phyloP scores from a whole-genome alignment of 64 coral and sea anemone species.

The Dendronephthya gigantea region DNA sequence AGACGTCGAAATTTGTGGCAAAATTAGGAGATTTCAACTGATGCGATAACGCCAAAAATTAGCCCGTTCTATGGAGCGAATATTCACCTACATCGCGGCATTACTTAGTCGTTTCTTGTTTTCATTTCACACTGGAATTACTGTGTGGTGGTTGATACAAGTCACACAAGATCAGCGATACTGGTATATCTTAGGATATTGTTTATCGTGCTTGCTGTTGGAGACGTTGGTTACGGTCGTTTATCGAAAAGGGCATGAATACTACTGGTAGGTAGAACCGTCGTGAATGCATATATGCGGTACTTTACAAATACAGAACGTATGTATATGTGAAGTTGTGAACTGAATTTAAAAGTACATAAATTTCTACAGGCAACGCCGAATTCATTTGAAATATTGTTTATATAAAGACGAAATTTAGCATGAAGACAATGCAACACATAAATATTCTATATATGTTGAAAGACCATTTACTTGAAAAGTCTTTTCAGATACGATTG shows the following conservation, averaged over 20 bases:
- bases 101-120: slow-evolving; percentile 75
- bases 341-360: too few species aligned
- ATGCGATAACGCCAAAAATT: neutral
- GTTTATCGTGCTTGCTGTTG: slow-evolving; percentile 42
- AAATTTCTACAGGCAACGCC: too few species aligned
- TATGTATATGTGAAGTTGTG: too few species aligned
- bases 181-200: slow-evolving; percentile 59
- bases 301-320: too few species aligned
- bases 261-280: slow-evolving; percentile 72
- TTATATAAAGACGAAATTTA: too few species aligned
- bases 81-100: slow-evolving; percentile 86
- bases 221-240: slow-evolving; percentile 72
- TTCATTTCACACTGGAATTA: slow-evolving; percentile 52
- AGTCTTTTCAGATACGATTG: too few species aligned
- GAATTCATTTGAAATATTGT: too few species aligned
- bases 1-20: neutral
- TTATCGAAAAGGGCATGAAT: slow-evolving; percentile 81
- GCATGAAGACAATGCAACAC: too few species aligned
- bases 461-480: too few species aligned
- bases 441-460: too few species aligned
- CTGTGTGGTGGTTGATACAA: slow-evolving; percentile 71
- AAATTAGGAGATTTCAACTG: neutral
- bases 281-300: too few species aligned
- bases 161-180: slow-evolving; percentile 39
- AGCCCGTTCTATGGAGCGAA: slow-evolving; percentile 55